A percentile compares a stretch with the other conserved stretches of the same genome.
Evolutionary conservation across 1,140 invertebrate genomes (phyloP).

Genomic region (Leptinotarsa defecta): DNA sequence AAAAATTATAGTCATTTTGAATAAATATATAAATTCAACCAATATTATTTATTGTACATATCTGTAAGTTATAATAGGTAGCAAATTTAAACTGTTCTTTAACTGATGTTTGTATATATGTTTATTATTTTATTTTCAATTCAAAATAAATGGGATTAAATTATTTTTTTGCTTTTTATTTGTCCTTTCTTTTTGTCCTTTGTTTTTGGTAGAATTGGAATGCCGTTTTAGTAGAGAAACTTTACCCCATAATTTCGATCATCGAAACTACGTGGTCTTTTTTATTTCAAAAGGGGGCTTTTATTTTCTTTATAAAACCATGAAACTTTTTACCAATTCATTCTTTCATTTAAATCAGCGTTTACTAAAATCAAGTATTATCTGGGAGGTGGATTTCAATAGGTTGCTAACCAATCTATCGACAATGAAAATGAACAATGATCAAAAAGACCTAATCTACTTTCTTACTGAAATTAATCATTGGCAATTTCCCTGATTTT

Average conservation of each 20-base stretch:
- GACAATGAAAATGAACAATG: too few species aligned
- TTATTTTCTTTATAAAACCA: too few species aligned
- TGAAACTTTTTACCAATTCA: too few species aligned
- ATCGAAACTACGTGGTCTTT: too few species aligned
- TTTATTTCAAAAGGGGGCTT: too few species aligned
- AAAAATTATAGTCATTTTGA: conserved; percentile 7
- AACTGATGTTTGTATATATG: conserved; percentile 51
- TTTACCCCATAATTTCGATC: neutral
- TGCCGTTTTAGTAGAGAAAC: neutral
- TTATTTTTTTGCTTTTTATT: conserved; percentile 50
- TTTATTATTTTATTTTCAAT: conserved; percentile 54
- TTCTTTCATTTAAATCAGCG: too few species aligned
- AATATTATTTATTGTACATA: conserved; percentile 28
- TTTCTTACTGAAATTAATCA: too few species aligned
- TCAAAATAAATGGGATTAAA: conserved; percentile 55
- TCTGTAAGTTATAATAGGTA: conserved; percentile 31
- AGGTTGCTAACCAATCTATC: too few species aligned
- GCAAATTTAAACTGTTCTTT: conserved; percentile 38
- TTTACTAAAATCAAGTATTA: too few species aligned
- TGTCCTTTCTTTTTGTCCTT: conserved; percentile 36
- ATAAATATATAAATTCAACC: conserved; percentile 17
- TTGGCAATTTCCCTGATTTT: too few species aligned
- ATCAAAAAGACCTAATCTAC: too few species aligned
- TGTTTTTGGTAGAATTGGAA: conserved; percentile 7
- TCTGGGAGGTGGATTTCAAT: too few species aligned